phyloP scores from a whole-genome alignment of 2,888 invertebrate genomes.

The Caenorhabditis zanzibari region DNA sequence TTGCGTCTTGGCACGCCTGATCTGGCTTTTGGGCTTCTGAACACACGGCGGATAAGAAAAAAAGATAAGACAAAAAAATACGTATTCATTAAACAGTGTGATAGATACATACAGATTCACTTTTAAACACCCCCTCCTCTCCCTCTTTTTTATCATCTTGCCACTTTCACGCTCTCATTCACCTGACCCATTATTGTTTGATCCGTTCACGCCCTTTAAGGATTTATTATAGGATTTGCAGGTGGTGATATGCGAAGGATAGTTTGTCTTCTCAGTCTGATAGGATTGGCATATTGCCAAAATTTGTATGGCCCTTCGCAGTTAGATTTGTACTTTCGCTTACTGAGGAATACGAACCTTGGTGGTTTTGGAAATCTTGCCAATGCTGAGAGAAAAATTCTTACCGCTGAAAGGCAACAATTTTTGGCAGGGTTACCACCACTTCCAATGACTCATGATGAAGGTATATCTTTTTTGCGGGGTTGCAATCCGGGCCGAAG shows the following conservation, averaged over 20 bases:
- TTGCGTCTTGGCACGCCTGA: constrained; percentile 60
- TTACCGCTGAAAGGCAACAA: constrained; percentile 53
- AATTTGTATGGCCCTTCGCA: constrained; percentile 64
- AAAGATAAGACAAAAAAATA: constrained; percentile 46
- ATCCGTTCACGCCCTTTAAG: background rate
- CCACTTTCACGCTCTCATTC: constrained; percentile 21
- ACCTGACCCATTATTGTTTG: constrained; percentile 16
- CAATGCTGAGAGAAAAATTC: constrained; percentile 41
- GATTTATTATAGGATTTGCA: constrained; percentile 19
- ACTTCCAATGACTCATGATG: constrained; percentile 68
- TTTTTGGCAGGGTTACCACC: constrained; percentile 64
- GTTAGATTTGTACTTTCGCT: constrained; percentile 57
- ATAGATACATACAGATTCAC: constrained; percentile 26
- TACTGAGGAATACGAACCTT: constrained; percentile 51
- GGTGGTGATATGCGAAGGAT: constrained; percentile 45
- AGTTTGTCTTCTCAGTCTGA: constrained; percentile 15
- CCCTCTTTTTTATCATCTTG: constrained; percentile 24
- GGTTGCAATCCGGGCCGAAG: no score
- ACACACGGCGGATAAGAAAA: constrained; percentile 50
- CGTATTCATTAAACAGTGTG: constrained; percentile 49
- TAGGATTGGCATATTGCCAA: constrained; percentile 39
- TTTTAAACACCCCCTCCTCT: constrained; percentile 12
- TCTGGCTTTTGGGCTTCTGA: constrained; percentile 56
- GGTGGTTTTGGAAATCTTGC: constrained; percentile 56
- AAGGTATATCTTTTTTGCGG: constrained; percentile 41